Evolutionary conservation across 2,888 invertebrate genomes (phyloP), one percentile per base, ranked within the genome.

Genomic region (Argyra leucocephala): DNA sequence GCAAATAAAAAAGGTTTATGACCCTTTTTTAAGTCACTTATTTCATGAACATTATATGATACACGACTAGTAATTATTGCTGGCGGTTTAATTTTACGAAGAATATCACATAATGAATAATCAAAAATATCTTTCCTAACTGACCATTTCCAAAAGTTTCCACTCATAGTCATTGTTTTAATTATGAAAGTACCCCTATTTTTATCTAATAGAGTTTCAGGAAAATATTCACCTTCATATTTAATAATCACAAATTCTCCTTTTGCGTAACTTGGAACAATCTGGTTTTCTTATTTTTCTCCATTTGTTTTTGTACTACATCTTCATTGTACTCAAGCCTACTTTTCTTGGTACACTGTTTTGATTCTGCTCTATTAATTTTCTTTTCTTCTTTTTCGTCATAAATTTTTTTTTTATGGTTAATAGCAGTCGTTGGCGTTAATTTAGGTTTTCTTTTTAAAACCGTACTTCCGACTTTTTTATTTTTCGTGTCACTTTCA

Each of bases 391-490:
- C 6, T 22, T 57, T 57, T 57, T 21, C 57, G 3, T 57, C 57
- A 57, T 6, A 22, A 21, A 21, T 4, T 21, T 9, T 22, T 57
- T 9, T 57, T 57, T 65, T 22, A 63, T 67, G 64, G 66, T 69
- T 67, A 66, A 69, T 67, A 66, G 66, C 57, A 62, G 64, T 65
- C 65, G 65, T 65, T 63, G 57, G 64, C 12, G 66, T 64, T 64
- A 57, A 5, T n/a, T 21, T 21, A 63, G 64, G 67, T 66, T 65
- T 66, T 62, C 64, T 64, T 62, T 7, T 26, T 26, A 7, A 26
- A 26, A 66, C 66, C 64, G 67, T 66, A 64, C 60, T 65, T 57
- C 23, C 7, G 2, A 58, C 22, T 59, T 59, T 22, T 31, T 26
- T 57, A 31, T 61, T 48, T 36, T 59, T 22, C 5, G 12, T 18